Conservation (phyloP, 1,140 invertebrate species). For the Caenorhabditis remanei region DNA sequence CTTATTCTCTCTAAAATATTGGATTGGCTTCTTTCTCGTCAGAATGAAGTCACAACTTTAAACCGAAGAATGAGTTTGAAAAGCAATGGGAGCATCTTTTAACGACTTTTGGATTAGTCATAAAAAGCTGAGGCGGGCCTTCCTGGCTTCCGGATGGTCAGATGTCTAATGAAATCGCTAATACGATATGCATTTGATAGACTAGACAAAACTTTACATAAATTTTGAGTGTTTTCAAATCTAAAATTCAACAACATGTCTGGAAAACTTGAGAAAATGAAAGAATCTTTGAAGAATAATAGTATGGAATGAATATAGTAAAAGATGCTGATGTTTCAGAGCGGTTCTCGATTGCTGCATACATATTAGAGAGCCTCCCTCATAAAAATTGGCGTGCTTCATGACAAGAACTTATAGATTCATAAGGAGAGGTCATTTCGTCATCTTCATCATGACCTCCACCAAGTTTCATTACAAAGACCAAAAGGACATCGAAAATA, state of each 20-base stretch:
- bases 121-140: slow-evolving; percentile 10
- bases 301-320: not conserved
- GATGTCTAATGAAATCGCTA: slow-evolving; percentile 30
- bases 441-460: slow-evolving; percentile 39
- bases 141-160: not conserved
- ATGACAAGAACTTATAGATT: slow-evolving; percentile 50
- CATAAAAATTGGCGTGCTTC: slow-evolving; percentile 39
- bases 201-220: slow-evolving; percentile 1
- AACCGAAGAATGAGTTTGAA: not conserved
- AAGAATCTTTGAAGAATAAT: not conserved
- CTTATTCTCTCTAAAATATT: not conserved
- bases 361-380: slow-evolving; percentile 19
- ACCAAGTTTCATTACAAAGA: slow-evolving; percentile 39
- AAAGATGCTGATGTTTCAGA: not conserved
- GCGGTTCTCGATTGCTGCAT: slow-evolving; percentile 1
- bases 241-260: not conserved
- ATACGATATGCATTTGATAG: slow-evolving; percentile 11
- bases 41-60: not conserved
- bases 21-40: not conserved
- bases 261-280: not conserved
- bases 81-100: not conserved
- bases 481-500: slow-evolving; percentile 46
- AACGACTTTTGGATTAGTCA: slow-evolving; percentile 41
- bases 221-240: not conserved
- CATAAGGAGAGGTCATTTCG: slow-evolving; percentile 52